These are phyloP conservation scores for Cottoperca gobio DNA, from an alignment of 2,797 vertebrate species.

Conservation along the genomic window DNA sequence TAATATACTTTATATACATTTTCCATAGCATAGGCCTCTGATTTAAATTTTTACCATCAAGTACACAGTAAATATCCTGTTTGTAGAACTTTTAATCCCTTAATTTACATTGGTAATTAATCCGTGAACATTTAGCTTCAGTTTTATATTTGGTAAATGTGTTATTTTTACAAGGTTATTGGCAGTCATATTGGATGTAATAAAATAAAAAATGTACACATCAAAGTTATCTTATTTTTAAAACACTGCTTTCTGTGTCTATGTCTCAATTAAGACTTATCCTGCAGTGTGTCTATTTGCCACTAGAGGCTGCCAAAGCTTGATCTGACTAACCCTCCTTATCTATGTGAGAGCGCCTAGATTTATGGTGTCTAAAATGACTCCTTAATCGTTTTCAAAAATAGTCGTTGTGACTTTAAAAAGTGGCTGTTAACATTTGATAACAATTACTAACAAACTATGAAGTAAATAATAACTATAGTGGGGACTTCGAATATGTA, in stretches of 20 bases:
- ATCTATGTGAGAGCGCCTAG: not conserved
- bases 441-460: not conserved
- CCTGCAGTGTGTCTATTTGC: conserved; percentile 6
- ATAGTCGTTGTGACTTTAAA: not conserved
- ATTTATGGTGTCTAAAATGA: not conserved
- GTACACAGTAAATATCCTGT: not conserved
- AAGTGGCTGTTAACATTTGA: not conserved
- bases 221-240: not conserved
- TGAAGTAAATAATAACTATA: not conserved
- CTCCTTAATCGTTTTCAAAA: not conserved
- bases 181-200: not conserved
- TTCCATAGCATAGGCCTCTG: not conserved
- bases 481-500: not conserved
- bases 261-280: too few species aligned
- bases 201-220: too few species aligned
- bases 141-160: not conserved
- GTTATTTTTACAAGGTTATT: not conserved
- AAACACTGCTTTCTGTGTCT: too few species aligned
- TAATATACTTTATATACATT: conserved; percentile 4
- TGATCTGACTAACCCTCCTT: not conserved
- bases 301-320: conserved; percentile 9
- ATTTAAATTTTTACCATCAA: not conserved
- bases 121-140: not conserved
- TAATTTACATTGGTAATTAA: not conserved
- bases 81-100: not conserved